Evolutionary conservation across 2,888 invertebrate species (phyloP).

Genomic region (Dynastes hyllus): DNA sequence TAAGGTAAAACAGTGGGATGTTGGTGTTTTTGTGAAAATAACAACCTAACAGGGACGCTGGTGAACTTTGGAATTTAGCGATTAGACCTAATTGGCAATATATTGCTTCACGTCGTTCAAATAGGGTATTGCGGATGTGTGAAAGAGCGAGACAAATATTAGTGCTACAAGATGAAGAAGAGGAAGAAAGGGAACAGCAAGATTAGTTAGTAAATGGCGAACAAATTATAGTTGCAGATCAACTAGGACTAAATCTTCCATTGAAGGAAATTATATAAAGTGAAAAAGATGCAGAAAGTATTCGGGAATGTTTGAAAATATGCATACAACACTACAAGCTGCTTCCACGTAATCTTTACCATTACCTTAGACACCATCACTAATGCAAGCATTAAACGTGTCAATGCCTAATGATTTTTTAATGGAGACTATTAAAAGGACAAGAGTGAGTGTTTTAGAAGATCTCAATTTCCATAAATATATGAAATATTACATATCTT

Average conservation of each 20-base stretch:
- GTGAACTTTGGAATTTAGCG: constrained; percentile 83
- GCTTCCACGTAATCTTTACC: no score
- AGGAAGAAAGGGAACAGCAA: constrained; percentile 87
- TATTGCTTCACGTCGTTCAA: constrained; percentile 87
- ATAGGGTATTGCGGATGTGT: constrained; percentile 90
- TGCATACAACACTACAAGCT: no score
- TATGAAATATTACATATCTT: constrained; percentile 84
- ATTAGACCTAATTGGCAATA: constrained; percentile 88
- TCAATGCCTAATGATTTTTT: no score
- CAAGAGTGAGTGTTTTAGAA: constrained; percentile 84
- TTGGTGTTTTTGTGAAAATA: constrained; percentile 91
- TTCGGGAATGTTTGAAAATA: no score
- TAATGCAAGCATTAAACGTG: no score
- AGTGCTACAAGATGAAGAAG: constrained; percentile 93
- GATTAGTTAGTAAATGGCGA: constrained; percentile 72
- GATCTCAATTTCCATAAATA: constrained; percentile 88
- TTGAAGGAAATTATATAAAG: no score
- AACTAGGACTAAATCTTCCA: no score
- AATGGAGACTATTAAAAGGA: no score
- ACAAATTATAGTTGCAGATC: no score
- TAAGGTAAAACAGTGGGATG: constrained; percentile 97
- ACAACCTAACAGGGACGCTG: constrained; percentile 90
- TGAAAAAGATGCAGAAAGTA: no score
- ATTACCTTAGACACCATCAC: no score
- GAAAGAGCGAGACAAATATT: constrained; percentile 91